Conservation (phyloP, 2,888 invertebrate genomes). For the Bellardia pandia region DNA sequence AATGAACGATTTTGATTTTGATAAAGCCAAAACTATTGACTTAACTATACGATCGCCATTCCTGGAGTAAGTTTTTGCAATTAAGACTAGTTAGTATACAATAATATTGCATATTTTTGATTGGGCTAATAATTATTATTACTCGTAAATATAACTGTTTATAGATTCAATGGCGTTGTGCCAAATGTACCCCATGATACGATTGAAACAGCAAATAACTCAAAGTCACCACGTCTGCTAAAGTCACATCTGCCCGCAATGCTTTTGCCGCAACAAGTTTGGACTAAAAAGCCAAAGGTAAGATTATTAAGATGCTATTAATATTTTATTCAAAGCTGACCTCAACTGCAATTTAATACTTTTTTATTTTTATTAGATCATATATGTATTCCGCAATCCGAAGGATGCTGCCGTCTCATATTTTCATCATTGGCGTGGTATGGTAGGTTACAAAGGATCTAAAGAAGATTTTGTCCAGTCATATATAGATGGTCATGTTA, state of each 20-base stretch:
- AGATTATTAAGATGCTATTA: slow-evolving; percentile 36
- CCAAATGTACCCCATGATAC: slow-evolving; percentile 81
- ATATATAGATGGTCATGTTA: slow-evolving; percentile 80
- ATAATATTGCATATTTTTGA: too few species aligned
- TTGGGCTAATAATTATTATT: too few species aligned
- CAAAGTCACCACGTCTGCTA: slow-evolving; percentile 80
- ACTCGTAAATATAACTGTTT: too few species aligned
- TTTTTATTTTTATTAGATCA: slow-evolving; percentile 84
- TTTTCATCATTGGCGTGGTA: slow-evolving; percentile 86
- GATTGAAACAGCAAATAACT: slow-evolving; percentile 78
- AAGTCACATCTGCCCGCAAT: slow-evolving; percentile 82
- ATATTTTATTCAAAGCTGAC: background rate
- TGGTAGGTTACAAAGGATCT: slow-evolving; percentile 81
- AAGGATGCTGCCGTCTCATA: slow-evolving; percentile 93
- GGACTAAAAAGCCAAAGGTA: slow-evolving; percentile 81
- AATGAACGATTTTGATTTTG: slow-evolving; percentile 80
- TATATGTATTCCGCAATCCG: slow-evolving; percentile 94
- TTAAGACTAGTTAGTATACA: background rate
- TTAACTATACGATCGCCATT: slow-evolving; percentile 82
- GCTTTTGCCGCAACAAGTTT: slow-evolving; percentile 80
- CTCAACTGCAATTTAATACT: background rate
- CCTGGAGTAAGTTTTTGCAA: slow-evolving; percentile 77
- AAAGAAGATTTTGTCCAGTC: slow-evolving; percentile 81
- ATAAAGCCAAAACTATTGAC: slow-evolving; percentile 79
- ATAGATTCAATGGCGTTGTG: slow-evolving; percentile 81